Evolutionary conservation across 1,140 invertebrate genomes (phyloP).

Genomic region (Liolophura sinensis): DNA sequence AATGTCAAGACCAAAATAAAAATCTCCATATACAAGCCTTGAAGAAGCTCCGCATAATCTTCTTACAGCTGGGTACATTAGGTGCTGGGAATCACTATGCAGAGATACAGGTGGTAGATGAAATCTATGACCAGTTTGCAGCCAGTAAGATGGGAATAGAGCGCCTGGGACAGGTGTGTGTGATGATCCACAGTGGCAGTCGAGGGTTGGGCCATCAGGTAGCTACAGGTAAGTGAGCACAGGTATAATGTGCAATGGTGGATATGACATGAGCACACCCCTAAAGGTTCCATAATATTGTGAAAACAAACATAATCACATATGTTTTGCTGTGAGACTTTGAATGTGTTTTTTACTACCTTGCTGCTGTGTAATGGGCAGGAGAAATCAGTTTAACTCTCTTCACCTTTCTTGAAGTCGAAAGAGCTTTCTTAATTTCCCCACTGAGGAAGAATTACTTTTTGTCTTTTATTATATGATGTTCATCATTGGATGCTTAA

Average conservation of each 20-base stretch:
- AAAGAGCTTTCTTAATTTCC: too few relatives aligned
- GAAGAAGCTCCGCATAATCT: background rate
- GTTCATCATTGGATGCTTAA: too few relatives aligned
- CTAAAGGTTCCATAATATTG: background rate
- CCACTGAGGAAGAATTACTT: too few relatives aligned
- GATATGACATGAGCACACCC: background rate
- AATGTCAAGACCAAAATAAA: background rate
- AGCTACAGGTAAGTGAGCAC: slow-evolving; percentile 73
- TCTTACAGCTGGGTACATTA: slow-evolving; percentile 81
- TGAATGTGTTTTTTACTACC: background rate
- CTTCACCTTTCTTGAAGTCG: too few relatives aligned
- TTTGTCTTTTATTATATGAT: too few relatives aligned
- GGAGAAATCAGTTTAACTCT: background rate
- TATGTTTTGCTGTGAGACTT: background rate
- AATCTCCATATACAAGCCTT: background rate
- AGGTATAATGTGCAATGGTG: background rate
- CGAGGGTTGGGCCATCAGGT: slow-evolving; percentile 99
- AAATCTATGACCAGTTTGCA: slow-evolving; percentile 97
- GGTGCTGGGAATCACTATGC: slow-evolving; percentile 99
- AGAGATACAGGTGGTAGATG: slow-evolving; percentile 97
- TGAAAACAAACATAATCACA: background rate
- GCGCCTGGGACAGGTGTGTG: slow-evolving; percentile 91
- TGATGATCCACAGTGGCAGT: slow-evolving; percentile 99
- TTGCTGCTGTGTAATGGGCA: background rate
- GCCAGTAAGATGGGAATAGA: slow-evolving; percentile 99